Evolutionary conservation across 2,888 invertebrate species (phyloP).

Genomic region (Epinotia nisella): DNA sequence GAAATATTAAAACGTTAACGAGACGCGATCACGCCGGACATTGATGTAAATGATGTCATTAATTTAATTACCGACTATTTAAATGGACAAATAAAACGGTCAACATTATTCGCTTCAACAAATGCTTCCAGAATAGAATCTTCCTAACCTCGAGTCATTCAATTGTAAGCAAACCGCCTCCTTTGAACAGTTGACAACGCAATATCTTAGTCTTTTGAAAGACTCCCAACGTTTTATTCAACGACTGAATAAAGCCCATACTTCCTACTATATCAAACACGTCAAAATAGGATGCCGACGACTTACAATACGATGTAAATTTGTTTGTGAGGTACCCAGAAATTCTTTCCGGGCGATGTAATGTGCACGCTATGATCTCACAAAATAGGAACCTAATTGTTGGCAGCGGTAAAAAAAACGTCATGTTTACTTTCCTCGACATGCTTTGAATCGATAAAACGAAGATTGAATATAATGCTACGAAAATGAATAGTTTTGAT

Average conservation of each 20-base stretch:
- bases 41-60: constrained; percentile 63
- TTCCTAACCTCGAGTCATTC: constrained; percentile 55
- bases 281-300: constrained; percentile 67
- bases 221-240: constrained; percentile 48
- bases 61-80: constrained; percentile 54
- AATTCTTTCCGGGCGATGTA: constrained; percentile 56
- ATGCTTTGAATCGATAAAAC: constrained; percentile 68
- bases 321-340: constrained; percentile 57
- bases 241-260: constrained; percentile 62
- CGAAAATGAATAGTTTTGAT: constrained; percentile 55
- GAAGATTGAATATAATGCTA: constrained; percentile 39
- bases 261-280: constrained; percentile 68
- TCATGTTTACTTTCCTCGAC: constrained; percentile 73
- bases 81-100: constrained; percentile 54
- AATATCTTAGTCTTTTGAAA: constrained; percentile 57
- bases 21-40: constrained; percentile 57
- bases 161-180: constrained; percentile 63
- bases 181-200: constrained; percentile 63
- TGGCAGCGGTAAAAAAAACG: constrained; percentile 68
- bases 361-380: constrained; percentile 57
- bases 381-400: constrained; percentile 63
- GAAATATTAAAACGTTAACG: constrained; percentile 65
- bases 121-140: constrained; percentile 44
- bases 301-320: constrained; percentile 64
- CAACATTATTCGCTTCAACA: constrained; percentile 53